Percentiles rank a stretch among this genome's conserved stretches.
phyloP scores from a whole-genome alignment of 2,113 vertebrate species.

The Diphyllodes magnificus region DNA sequence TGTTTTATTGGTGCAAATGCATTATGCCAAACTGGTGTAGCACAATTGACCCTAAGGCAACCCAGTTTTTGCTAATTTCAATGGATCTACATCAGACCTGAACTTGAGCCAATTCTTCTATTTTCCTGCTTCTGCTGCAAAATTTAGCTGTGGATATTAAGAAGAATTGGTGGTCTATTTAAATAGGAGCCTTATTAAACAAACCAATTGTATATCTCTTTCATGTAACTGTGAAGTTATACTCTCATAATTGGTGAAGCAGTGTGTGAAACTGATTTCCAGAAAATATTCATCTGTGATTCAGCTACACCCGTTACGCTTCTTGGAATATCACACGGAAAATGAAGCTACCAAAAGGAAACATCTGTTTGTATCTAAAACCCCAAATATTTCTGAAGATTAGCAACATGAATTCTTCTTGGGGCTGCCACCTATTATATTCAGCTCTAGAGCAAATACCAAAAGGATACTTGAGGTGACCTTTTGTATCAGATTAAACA shows the following conservation, averaged over 20 bases:
- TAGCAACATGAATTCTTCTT: constrained; percentile 49
- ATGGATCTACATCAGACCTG: neutral
- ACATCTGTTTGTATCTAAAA: constrained; percentile 62
- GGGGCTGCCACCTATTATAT: constrained; percentile 37
- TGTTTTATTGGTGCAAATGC: neutral
- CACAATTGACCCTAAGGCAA: neutral
- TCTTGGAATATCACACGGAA: constrained; percentile 30
- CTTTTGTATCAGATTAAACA: constrained; percentile 59
- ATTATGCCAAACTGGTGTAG: neutral
- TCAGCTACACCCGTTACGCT: neutral
- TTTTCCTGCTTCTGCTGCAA: neutral
- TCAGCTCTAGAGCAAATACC: constrained; percentile 32
- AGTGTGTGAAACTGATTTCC: constrained; percentile 10
- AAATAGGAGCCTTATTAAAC: neutral
- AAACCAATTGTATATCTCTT: neutral
- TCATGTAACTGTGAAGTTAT: neutral
- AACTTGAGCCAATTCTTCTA: neutral
- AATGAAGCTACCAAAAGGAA: constrained; percentile 65
- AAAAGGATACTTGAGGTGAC: constrained; percentile 50
- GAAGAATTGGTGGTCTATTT: neutral
- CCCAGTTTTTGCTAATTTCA: neutral
- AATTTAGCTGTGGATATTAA: neutral
- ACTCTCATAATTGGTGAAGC: neutral
- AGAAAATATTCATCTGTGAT: constrained; percentile 10
- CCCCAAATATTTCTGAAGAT: constrained; percentile 40